phyloP scores from a whole-genome alignment of 2,113 vertebrate genomes.

The Syrmaticus mikado region DNA sequence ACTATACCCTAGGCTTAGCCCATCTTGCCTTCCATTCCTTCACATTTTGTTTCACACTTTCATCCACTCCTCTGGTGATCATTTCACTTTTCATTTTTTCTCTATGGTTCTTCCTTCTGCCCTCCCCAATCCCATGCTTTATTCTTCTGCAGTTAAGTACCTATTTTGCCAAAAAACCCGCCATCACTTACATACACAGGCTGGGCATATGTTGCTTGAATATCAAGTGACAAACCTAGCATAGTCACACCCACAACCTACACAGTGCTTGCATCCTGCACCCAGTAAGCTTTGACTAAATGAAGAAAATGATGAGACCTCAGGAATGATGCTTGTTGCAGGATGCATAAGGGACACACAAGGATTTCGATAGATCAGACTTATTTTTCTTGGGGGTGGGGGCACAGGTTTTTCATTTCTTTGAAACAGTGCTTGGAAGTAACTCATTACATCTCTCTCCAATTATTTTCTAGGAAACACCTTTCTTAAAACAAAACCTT shows the following conservation, averaged over 20 bases:
- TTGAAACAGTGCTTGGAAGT: background rate
- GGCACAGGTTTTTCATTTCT: background rate
- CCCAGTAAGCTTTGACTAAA: background rate
- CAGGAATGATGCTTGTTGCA: background rate
- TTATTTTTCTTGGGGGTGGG: background rate
- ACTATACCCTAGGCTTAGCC: background rate
- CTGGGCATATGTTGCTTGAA: background rate
- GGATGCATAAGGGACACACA: background rate
- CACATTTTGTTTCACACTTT: background rate
- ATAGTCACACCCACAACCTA: accelerated
- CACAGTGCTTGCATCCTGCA: background rate
- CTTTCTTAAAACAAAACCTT: background rate
- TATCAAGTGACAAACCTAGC: background rate
- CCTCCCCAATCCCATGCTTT: background rate
- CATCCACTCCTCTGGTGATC: accelerated
- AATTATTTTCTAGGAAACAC: background rate
- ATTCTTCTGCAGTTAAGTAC: background rate
- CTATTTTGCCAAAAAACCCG: background rate
- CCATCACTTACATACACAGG: accelerated
- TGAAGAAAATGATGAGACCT: background rate
- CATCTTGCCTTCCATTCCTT: background rate
- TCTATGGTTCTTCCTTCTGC: background rate
- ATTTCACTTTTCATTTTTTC: background rate
- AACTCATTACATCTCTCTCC: background rate
- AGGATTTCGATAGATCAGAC: background rate